phyloP scores from a whole-genome alignment of 1,140 invertebrate species.

The Brachionus koreanus region DNA sequence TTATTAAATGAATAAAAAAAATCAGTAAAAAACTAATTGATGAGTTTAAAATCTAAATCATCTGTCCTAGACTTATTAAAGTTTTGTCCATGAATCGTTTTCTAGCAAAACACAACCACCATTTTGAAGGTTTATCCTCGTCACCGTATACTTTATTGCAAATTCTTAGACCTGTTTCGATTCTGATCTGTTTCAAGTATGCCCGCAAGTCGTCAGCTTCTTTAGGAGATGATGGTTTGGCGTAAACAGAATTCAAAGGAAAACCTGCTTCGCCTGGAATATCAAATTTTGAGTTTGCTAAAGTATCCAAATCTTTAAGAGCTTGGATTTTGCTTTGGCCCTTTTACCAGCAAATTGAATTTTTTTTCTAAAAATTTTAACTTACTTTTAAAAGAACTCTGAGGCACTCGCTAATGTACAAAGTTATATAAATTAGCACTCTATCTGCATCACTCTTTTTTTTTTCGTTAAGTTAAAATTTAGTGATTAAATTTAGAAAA shows the following conservation, averaged over 20 bases:
- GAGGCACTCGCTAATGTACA: slow-evolving; percentile 98
- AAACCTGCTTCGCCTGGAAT: slow-evolving; percentile 93
- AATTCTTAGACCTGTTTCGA: slow-evolving; percentile 85
- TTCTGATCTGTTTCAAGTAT: slow-evolving; percentile 87
- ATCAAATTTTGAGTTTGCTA: slow-evolving; percentile 90
- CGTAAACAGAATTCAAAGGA: slow-evolving; percentile 94
- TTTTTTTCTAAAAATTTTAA: not conserved
- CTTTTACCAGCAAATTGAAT: slow-evolving; percentile 47
- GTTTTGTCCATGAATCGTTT: slow-evolving; percentile 93
- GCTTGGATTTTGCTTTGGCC: slow-evolving; percentile 83
- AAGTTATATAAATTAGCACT: slow-evolving; percentile 91
- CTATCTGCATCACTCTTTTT: slow-evolving; percentile 84
- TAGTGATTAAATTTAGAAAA: not conserved
- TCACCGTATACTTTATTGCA: slow-evolving; percentile 84
- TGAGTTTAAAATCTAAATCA: not conserved
- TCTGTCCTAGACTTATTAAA: slow-evolving; percentile 14
- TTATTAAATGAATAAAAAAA: not conserved
- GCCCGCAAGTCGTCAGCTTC: slow-evolving; percentile 79
- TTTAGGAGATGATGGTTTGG: slow-evolving; percentile 67
- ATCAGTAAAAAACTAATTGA: not conserved
- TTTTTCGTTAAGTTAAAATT: too few species aligned
- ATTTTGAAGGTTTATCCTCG: slow-evolving; percentile 89
- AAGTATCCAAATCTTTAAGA: slow-evolving; percentile 87
- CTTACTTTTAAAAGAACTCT: slow-evolving; percentile 80
- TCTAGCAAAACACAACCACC: slow-evolving; percentile 98